Evolutionary conservation across 2,797 vertebrate genomes (phyloP).

Genomic region (Dipus sagitta): DNA sequence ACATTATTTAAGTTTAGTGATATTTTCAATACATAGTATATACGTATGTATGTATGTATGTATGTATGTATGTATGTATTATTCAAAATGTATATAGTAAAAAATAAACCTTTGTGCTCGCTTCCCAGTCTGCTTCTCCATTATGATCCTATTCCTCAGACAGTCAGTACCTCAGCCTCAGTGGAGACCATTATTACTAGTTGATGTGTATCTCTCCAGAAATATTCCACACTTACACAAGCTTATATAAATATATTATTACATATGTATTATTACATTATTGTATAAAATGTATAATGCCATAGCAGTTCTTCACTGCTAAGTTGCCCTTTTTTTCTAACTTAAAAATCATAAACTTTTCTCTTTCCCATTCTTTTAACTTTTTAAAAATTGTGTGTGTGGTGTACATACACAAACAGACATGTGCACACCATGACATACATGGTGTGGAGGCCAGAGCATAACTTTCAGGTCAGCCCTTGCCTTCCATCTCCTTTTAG

Average conservation of each 20-base stretch:
- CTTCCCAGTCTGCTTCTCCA: neutral
- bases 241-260: neutral
- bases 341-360: no score
- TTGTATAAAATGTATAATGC: no score
- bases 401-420: no score
- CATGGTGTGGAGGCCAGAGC: no score
- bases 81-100: conserved; percentile 1
- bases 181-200: neutral
- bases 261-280: neutral
- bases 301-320: no score
- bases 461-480: no score
- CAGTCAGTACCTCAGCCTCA: neutral
- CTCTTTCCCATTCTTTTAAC: no score
- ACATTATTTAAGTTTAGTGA: neutral
- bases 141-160: neutral
- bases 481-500: no score
- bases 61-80: neutral
- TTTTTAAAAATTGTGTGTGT: no score
- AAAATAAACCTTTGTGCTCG: neutral
- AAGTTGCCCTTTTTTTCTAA: no score
- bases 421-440: no score
- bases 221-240: neutral
- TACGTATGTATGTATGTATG: neutral
- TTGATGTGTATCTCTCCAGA: conserved; percentile 30
- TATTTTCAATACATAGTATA: conserved; percentile 22